Percentiles rank a stretch among this genome's conserved stretches.
Evolutionary conservation across 2,888 invertebrate species (phyloP).

Genomic region (Limnephilus marmoratus): DNA sequence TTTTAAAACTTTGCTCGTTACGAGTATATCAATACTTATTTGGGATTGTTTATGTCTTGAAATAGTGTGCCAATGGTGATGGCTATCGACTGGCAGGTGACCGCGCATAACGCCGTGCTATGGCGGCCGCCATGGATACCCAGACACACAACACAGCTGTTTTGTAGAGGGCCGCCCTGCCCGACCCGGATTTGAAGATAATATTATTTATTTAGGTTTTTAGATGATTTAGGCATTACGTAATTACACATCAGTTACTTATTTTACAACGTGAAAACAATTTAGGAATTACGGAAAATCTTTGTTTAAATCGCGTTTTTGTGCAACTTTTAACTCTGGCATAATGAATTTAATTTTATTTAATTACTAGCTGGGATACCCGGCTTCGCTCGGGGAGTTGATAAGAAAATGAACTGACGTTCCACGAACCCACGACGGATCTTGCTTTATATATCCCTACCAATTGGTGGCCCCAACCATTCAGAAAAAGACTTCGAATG

Average conservation of each 20-base stretch:
- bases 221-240: not conserved
- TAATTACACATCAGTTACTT: too few relatives aligned
- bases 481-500: too few relatives aligned
- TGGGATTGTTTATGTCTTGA: not conserved
- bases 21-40: not conserved
- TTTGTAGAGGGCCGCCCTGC: not conserved
- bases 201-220: not conserved
- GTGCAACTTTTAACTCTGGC: too few relatives aligned
- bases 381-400: too few relatives aligned
- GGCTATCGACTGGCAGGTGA: not conserved
- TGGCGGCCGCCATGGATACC: slow-evolving; percentile 39
- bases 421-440: too few relatives aligned
- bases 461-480: too few relatives aligned
- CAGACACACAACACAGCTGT: slow-evolving; percentile 29
- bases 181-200: not conserved
- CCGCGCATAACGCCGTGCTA: not conserved
- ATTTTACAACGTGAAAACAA: not conserved
- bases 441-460: too few relatives aligned
- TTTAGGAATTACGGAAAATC: not conserved
- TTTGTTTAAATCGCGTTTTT: too few relatives aligned
- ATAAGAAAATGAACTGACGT: too few relatives aligned
- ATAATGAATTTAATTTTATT: too few relatives aligned
- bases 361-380: too few relatives aligned
- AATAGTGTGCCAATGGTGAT: not conserved
- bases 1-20: not conserved